Conservation (phyloP, 2,113 vertebrate genomes). For the Atrichornis clamosus region DNA sequence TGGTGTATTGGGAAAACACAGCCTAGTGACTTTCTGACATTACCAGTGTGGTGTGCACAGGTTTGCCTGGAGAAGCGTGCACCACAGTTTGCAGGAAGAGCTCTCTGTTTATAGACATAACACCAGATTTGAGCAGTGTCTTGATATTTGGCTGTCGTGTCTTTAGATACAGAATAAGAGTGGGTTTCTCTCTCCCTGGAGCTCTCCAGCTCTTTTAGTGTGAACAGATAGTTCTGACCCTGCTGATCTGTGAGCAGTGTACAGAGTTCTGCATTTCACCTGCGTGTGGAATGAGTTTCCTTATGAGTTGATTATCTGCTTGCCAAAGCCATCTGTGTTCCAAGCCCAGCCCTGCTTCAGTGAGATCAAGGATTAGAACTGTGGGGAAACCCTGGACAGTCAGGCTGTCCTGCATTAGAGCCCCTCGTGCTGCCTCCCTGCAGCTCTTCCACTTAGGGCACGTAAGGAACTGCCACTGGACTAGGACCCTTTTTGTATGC, state of each 20-base stretch:
- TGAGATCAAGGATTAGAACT: neutral
- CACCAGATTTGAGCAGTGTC: neutral
- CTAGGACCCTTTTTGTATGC: neutral
- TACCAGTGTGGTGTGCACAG: neutral
- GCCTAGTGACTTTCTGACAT: neutral
- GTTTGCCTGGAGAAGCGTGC: neutral
- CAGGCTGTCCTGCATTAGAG: neutral
- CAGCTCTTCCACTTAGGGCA: neutral
- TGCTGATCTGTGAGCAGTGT: accelerated
- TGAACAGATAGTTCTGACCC: neutral
- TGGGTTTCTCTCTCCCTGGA: neutral
- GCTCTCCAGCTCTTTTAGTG: neutral
- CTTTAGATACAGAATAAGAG: neutral
- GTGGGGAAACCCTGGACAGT: neutral
- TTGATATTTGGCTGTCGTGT: neutral
- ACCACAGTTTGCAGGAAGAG: neutral
- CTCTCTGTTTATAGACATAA: neutral
- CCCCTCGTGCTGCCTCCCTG: neutral
- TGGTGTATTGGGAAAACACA: neutral
- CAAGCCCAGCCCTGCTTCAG: neutral
- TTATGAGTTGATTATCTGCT: neutral
- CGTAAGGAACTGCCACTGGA: neutral
- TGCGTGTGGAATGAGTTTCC: neutral
- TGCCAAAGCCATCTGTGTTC: neutral
- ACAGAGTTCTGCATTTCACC: neutral